A percentile compares a stretch with the other conserved stretches of the same genome.
phyloP scores from a whole-genome alignment of 2,888 invertebrate genomes.

The Molanna angustata region DNA sequence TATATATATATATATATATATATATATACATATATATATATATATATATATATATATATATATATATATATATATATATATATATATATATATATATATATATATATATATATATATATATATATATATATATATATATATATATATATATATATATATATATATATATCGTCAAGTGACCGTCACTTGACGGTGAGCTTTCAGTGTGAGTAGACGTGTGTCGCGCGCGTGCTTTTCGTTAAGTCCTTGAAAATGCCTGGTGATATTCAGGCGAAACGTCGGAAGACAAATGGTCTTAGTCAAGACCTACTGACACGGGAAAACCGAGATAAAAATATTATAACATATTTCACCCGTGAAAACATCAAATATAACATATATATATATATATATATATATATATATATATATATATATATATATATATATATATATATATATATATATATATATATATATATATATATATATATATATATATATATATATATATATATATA shows the following conservation, averaged over 20 bases:
- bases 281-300: too few species aligned
- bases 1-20: background rate
- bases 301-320: too few species aligned
- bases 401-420: conserved; percentile 12
- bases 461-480: conserved; percentile 16
- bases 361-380: too few species aligned
- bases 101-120: conserved; percentile 1
- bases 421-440: conserved; percentile 16
- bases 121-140: conserved; percentile 17
- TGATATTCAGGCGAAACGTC: too few species aligned
- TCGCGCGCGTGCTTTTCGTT: too few species aligned
- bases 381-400: conserved; percentile 14
- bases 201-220: too few species aligned
- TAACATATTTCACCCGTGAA: too few species aligned
- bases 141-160: conserved; percentile 17
- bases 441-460: conserved; percentile 17
- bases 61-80: conserved; percentile 38
- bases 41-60: conserved; percentile 34
- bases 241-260: too few species aligned
- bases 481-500: conserved; percentile 7
- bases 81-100: background rate
- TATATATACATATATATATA: background rate
- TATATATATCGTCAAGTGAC: too few species aligned
- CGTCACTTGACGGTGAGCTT: too few species aligned
- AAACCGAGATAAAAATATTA: too few species aligned